Conservation (phyloP, 2,888 invertebrate species). For the Netelia inedita region DNA sequence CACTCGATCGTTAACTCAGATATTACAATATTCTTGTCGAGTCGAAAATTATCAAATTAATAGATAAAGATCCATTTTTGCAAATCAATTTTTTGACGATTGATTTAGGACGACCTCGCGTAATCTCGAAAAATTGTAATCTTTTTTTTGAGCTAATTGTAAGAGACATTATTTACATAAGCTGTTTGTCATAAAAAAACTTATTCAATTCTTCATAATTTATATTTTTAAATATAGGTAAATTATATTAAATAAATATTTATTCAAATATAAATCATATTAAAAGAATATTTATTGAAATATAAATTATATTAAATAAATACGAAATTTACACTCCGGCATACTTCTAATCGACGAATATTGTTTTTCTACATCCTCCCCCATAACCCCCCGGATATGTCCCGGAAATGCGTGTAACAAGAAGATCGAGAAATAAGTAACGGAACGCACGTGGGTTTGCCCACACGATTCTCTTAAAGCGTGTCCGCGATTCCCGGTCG, state of each 20-base stretch:
- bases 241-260: too few relatives aligned
- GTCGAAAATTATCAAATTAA: neutral
- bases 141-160: too few relatives aligned
- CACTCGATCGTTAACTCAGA: too few relatives aligned
- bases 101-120: neutral
- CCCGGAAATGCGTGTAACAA: slow-evolving; percentile 56
- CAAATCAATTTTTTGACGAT: neutral
- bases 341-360: neutral
- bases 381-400: too few relatives aligned
- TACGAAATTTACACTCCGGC: neutral
- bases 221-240: too few relatives aligned
- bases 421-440: slow-evolving; percentile 47
- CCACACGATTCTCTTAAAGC: slow-evolving; percentile 33
- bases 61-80: neutral
- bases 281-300: too few relatives aligned
- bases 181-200: too few relatives aligned
- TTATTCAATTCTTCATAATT: too few relatives aligned
- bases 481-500: slow-evolving; percentile 29
- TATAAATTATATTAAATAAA: too few relatives aligned
- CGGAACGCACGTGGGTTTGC: slow-evolving; percentile 60
- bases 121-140: too few relatives aligned
- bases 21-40: neutral
- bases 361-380: neutral
- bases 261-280: too few relatives aligned
- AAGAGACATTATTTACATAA: too few relatives aligned